Base-by-base conservation (phyloP, 1,140 invertebrate species). In the Notospermus geniculatus region DNA sequence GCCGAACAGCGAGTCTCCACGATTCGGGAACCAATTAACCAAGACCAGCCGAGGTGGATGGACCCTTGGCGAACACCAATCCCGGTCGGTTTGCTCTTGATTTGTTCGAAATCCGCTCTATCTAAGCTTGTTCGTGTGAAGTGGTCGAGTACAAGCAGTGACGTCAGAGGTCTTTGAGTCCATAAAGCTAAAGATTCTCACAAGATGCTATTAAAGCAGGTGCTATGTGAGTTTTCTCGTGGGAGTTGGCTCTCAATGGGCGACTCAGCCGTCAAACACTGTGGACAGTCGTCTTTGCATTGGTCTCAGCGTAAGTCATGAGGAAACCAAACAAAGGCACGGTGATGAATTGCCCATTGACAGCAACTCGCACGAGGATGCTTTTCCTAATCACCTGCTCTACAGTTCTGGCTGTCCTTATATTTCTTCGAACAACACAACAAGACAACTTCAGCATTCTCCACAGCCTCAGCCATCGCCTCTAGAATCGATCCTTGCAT, bases 391-490 rank as follows among this genome's bases (percentile, higher is more conserved):
- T 39, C 57, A 77, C 75, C 75, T 63, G 73, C 68, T 60, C 75
- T 63, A 54, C 74, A 74, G 66, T 75, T 78, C 11, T 71, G 70
- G 63, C 77, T 79, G 54, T 75, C 71, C 54, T 78, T 78, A 61
- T 80, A 80, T 43, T 71, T 71, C 59, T 77, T 66, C 22, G 76
- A 74, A 67, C 76, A 73, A 36, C 74, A 74, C 19, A 76, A 67
- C 4, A 80, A 41, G 11, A 80, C 62, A 36, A 73, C 63, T 19
- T 62, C 54, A 4, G 76, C 64, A 7, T 71, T 64, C 54, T 80
- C 77, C 0, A 80, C 70, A n/a, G 76, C 79, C 29, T 69, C 59
- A 1, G 78, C 78, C 78, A 79, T 80, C 2, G 75, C 69, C 54
- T 78, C 68, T 1, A 79, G 45, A 9, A 71, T 79, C 1, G 71